Conservation (phyloP, 2,113 vertebrate species). For the Ondatra zibethicus region DNA sequence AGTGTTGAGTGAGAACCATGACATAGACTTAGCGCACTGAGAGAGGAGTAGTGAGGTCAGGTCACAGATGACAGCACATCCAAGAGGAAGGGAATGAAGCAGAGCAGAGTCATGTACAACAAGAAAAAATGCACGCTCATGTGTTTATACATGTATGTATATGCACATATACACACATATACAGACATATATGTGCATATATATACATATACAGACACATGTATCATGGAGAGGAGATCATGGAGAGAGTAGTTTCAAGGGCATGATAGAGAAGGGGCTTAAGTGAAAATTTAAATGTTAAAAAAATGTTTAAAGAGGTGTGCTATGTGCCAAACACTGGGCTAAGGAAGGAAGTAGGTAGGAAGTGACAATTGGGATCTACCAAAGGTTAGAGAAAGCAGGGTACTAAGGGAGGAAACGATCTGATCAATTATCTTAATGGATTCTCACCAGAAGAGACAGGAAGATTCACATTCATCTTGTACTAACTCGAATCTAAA, state of each 20-base stretch:
- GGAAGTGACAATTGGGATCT: neutral
- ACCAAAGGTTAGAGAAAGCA: neutral
- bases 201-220: neutral
- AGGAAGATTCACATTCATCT: conserved; percentile 54
- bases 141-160: neutral
- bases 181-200: neutral
- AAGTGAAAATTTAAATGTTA: neutral
- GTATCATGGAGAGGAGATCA: neutral
- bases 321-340: neutral
- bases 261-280: neutral
- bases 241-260: neutral
- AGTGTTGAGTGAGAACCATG: neutral
- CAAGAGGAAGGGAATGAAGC: conserved; percentile 9
- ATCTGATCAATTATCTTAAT: neutral
- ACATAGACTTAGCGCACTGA: neutral
- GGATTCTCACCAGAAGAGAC: conserved; percentile 77
- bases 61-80: neutral
- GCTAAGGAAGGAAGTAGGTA: neutral
- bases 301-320: neutral
- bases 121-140: neutral
- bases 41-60: neutral
- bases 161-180: too few species aligned
- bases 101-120: neutral
- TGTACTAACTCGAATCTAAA: conserved; percentile 76
- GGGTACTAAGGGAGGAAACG: neutral